Percentiles rank a stretch among this genome's conserved stretches.
phyloP scores from a whole-genome alignment of 1,140 invertebrate species.

The Leucophenga varia region DNA sequence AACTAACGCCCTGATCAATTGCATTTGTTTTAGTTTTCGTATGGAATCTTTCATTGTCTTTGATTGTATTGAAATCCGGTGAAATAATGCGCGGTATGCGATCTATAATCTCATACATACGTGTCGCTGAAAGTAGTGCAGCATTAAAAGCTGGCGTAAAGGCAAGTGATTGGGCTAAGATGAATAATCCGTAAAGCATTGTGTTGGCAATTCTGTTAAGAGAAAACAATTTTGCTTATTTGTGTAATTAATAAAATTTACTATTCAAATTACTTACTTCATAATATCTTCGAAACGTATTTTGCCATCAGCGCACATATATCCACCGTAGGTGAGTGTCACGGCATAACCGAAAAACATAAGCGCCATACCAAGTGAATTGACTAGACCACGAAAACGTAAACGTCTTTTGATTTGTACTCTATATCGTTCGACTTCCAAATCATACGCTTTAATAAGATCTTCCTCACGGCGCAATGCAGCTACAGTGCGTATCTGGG shows the following conservation, averaged over 20 bases:
- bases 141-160: constrained; percentile 87
- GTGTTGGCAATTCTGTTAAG: constrained; percentile 76
- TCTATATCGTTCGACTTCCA: constrained; percentile 61
- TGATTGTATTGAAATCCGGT: constrained; percentile 16
- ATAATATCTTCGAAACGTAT: constrained; percentile 67
- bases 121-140: constrained; percentile 75
- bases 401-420: constrained; percentile 63
- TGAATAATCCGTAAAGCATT: constrained; percentile 82
- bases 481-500: constrained; percentile 75
- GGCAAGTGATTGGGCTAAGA: constrained; percentile 79
- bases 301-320: constrained; percentile 63
- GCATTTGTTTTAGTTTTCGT: constrained; percentile 56
- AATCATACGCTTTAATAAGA: constrained; percentile 62
- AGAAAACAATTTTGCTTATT: neutral
- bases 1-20: constrained; percentile 70
- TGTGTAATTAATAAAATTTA: neutral
- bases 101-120: constrained; percentile 67
- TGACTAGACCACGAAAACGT: constrained; percentile 73
- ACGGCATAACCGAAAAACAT: constrained; percentile 82
- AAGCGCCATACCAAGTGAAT: constrained; percentile 76
- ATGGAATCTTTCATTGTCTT: constrained; percentile 56
- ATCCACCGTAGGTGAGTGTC: constrained; percentile 80
- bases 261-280: constrained; percentile 61
- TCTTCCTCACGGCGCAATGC: constrained; percentile 59
- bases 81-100: constrained; percentile 60